A percentile compares a stretch with the other conserved stretches of the same genome.
These are phyloP conservation scores for Lithobates sylvaticus DNA, from an alignment of 2,797 vertebrate species.

Conservation along the genomic window DNA sequence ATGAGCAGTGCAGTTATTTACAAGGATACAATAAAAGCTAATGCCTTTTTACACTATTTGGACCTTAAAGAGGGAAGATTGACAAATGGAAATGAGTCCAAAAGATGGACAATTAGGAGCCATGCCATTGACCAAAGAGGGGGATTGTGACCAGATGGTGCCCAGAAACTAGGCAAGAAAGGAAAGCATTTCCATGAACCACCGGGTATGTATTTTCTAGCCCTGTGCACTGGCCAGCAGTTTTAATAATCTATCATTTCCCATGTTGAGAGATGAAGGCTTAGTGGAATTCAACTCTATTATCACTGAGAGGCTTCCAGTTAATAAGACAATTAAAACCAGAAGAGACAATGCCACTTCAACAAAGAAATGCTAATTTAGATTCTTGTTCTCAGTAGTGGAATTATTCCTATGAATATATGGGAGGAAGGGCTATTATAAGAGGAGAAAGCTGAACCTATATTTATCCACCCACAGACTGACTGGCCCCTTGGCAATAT, in stretches of 20 bases:
- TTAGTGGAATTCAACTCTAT: constrained; percentile 6
- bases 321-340: constrained; percentile 29
- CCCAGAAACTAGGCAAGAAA: not conserved
- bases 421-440: constrained; percentile 33
- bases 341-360: not conserved
- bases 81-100: not conserved
- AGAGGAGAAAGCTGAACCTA: constrained; percentile 24
- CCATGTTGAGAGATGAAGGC: not conserved
- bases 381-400: constrained; percentile 4
- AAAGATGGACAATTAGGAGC: not conserved
- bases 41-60: too few species aligned
- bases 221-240: not conserved
- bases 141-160: not conserved
- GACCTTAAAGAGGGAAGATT: not conserved
- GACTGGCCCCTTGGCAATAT: constrained; percentile 19
- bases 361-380: constrained; percentile 6
- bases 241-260: constrained; percentile 3
- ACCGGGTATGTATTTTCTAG: not conserved
- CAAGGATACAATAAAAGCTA: too few species aligned
- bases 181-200: not conserved
- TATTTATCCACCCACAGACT: constrained; percentile 37
- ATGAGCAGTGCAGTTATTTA: too few species aligned
- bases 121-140: not conserved
- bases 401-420: constrained; percentile 31
- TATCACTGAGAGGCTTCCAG: constrained; percentile 13